Evolutionary conservation across 2,888 invertebrate genomes (phyloP).

Genomic region (Bruchidius siliquastri): DNA sequence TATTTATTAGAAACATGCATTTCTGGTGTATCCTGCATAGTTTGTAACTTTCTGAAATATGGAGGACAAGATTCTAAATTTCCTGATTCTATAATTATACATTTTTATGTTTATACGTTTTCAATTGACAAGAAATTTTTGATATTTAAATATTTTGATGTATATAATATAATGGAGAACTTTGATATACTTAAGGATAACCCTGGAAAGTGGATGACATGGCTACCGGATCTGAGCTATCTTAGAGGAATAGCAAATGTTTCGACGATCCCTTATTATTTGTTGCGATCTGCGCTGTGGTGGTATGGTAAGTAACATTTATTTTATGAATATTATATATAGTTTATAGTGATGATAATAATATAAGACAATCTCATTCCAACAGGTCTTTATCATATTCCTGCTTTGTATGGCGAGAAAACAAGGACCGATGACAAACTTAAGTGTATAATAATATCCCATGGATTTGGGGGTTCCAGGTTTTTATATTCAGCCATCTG

Average conservation of each 20-base stretch:
- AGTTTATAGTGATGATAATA: no score
- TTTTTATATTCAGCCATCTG: conserved; percentile 59
- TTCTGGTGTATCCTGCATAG: no score
- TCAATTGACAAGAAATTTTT: no score
- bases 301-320: conserved; percentile 15
- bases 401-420: conserved; percentile 51
- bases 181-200: conserved; percentile 45
- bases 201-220: conserved; percentile 51
- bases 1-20: no score
- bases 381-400: conserved; percentile 50
- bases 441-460: conserved; percentile 60
- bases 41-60: no score
- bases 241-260: conserved; percentile 50
- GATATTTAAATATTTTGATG: no score
- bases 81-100: no score
- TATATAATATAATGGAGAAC: no score
- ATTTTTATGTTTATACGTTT: no score
- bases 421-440: conserved; percentile 42
- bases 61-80: no score
- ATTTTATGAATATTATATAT: not conserved
- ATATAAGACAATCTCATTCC: not conserved
- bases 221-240: conserved; percentile 55
- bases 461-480: conserved; percentile 60
- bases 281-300: conserved; percentile 41
- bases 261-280: conserved; percentile 40